Percentiles rank a stretch among this genome's conserved stretches.
These are phyloP conservation scores for Champsocephalus gunnari DNA, from an alignment of 2,797 vertebrate species.

Conservation along the genomic window DNA sequence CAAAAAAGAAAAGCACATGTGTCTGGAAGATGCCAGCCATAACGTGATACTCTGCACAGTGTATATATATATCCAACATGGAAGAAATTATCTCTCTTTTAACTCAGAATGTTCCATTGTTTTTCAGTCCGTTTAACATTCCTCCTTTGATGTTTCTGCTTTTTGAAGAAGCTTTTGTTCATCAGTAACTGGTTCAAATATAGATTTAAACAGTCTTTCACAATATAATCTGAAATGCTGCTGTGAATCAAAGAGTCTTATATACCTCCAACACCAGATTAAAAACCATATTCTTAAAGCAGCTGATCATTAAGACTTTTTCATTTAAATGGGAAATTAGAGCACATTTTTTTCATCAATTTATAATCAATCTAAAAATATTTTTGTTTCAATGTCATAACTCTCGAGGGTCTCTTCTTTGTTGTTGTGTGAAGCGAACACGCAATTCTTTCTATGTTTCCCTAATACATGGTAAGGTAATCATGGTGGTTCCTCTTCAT, in stretches of 20 bases:
- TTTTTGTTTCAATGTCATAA: background rate
- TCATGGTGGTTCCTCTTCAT: slow-evolving; percentile 5
- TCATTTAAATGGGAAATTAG: no score
- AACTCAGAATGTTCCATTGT: slow-evolving; percentile 40
- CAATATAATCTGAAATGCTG: background rate
- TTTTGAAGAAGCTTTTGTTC: slow-evolving; percentile 39
- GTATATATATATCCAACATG: slow-evolving; percentile 27
- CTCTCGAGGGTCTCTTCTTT: background rate
- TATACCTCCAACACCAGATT: background rate
- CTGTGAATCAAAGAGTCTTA: background rate
- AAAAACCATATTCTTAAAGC: background rate
- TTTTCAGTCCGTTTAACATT: slow-evolving; percentile 43
- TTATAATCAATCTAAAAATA: background rate
- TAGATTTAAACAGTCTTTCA: background rate
- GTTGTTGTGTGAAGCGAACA: background rate
- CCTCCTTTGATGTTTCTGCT: slow-evolving; percentile 26
- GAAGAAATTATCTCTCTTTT: slow-evolving; percentile 57
- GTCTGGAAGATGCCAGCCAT: slow-evolving; percentile 14
- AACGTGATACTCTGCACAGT: slow-evolving; percentile 32
- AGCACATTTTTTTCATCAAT: background rate
- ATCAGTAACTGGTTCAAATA: slow-evolving; percentile 24
- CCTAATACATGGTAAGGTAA: no score
- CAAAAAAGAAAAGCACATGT: slow-evolving; percentile 38
- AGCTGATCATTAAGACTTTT: background rate
- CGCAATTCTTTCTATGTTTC: background rate